Evolutionary conservation across 2,797 vertebrate species (phyloP).

Genomic region (Etheostoma perlongum): DNA sequence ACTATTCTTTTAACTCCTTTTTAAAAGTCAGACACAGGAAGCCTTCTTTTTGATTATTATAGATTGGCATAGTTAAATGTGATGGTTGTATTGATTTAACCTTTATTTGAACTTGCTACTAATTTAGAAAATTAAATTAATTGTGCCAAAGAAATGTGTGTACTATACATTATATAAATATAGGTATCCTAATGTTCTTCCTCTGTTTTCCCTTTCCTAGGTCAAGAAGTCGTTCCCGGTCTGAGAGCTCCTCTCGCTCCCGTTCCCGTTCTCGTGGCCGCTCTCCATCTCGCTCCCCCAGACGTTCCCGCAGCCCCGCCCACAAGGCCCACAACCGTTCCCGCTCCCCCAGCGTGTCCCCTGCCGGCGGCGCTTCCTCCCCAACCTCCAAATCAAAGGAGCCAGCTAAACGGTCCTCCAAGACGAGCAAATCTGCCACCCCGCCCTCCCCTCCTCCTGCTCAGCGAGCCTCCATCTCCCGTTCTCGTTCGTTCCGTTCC

Average conservation of each 20-base stretch:
- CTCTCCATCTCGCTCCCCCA: conserved; percentile 83
- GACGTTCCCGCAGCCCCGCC: conserved; percentile 74
- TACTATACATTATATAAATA: no score
- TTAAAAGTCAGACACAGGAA: no score
- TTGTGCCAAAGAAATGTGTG: neutral
- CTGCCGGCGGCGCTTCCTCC: conserved; percentile 64
- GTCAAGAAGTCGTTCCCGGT: conserved; percentile 92
- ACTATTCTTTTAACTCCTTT: no score
- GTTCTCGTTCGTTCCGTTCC: conserved; percentile 58
- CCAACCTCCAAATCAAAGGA: conserved; percentile 83
- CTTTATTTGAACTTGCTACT: neutral
- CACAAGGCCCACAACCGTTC: conserved; percentile 80
- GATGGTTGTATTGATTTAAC: no score
- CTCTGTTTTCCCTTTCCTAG: conserved; percentile 46
- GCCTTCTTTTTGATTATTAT: no score
- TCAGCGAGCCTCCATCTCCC: conserved; percentile 82
- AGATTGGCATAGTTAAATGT: no score
- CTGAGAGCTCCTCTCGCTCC: conserved; percentile 92
- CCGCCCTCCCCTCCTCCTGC: conserved; percentile 67
- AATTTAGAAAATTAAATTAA: neutral
- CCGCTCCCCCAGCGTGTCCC: conserved; percentile 89
- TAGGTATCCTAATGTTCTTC: neutral
- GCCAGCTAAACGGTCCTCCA: conserved; percentile 80
- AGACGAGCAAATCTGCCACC: conserved; percentile 71
- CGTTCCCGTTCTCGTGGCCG: conserved; percentile 86